These are phyloP conservation scores for Lytechinus pictus DNA, from an alignment of 35 echinoderm and acorn worm genomes.

Conservation along the genomic window DNA sequence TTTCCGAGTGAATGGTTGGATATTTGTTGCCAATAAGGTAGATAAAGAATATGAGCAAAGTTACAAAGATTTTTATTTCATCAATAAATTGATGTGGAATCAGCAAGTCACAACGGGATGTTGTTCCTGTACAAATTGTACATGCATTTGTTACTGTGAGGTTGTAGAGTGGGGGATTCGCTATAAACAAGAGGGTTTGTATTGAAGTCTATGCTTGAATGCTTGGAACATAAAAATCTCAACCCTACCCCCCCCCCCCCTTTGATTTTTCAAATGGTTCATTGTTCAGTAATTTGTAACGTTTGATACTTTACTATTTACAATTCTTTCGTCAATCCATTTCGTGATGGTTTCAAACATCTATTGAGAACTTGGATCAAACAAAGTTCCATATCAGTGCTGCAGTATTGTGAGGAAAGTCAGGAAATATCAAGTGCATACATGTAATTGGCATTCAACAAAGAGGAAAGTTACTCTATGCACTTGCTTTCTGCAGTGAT, in stretches of 20 bases:
- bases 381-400: not conserved
- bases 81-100: not conserved
- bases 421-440: not conserved
- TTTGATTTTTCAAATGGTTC: not conserved
- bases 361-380: not conserved
- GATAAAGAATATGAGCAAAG: not conserved
- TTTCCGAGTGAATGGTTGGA: not conserved
- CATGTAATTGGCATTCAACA: not conserved
- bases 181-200: not conserved
- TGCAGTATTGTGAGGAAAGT: not conserved
- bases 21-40: not conserved
- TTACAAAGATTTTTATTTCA: conserved; percentile 7
- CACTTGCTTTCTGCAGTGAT: not conserved
- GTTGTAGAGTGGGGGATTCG: not conserved
- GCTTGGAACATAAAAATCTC: not conserved
- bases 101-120: not conserved
- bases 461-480: not conserved
- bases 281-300: not conserved
- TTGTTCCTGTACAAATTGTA: not conserved
- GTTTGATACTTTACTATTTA: not conserved
- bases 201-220: not conserved
- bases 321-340: not conserved
- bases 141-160: not conserved
- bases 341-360: not conserved
- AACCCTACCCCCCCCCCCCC: no score